phyloP scores from a whole-genome alignment of 2,113 vertebrate species.

The Albula glossodonta region DNA sequence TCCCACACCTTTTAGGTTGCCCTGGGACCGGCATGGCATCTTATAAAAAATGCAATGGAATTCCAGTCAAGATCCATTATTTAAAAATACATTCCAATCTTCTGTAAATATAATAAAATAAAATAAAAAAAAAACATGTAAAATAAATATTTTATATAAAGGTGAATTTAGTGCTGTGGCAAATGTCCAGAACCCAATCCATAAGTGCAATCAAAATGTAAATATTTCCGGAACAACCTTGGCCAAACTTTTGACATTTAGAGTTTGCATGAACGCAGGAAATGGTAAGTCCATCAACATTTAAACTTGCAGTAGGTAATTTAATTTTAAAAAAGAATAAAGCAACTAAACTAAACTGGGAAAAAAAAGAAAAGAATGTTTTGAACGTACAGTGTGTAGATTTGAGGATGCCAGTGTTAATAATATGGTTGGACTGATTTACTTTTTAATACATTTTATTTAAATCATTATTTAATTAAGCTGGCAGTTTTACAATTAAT shows the following conservation, averaged over 20 bases:
- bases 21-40: not conserved
- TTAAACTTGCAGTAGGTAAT: no score
- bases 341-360: not conserved
- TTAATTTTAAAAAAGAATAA: not conserved
- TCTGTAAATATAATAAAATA: no score
- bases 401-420: not conserved
- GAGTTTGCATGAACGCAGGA: no score
- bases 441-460: not conserved
- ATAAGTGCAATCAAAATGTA: no score
- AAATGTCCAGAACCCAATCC: not conserved
- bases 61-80: not conserved
- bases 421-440: not conserved
- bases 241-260: no score
- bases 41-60: not conserved
- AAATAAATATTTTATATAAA: no score
- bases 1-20: not conserved
- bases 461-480: not conserved
- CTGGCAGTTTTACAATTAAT: slow-evolving; percentile 22
- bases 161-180: not conserved
- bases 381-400: not conserved
- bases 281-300: no score
- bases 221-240: no score
- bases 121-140: no score
- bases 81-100: no score
- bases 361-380: not conserved